Conservation (phyloP, 1,140 invertebrate genomes). For the Drosophila willistoni region DNA sequence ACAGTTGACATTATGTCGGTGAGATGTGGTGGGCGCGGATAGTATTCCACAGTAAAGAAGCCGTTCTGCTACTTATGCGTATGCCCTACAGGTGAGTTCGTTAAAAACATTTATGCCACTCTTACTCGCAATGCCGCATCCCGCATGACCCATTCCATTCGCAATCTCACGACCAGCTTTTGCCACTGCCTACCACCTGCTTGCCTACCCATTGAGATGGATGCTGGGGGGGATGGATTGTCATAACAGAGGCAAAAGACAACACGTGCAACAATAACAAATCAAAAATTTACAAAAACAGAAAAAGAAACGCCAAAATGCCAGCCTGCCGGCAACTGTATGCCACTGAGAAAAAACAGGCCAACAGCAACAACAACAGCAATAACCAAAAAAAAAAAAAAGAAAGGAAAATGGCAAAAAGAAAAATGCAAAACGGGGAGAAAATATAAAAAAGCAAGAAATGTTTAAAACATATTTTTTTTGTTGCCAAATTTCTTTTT, state of each 20-base stretch:
- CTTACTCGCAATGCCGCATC: constrained; percentile 7
- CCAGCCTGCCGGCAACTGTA: constrained; percentile 1
- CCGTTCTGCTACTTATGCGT: constrained; percentile 56
- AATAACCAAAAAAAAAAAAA: constrained; percentile 1
- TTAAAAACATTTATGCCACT: constrained; percentile 60
- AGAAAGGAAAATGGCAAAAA: constrained; percentile 16
- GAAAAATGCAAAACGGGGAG: constrained; percentile 64
- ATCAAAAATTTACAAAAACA: constrained; percentile 80
- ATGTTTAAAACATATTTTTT: constrained; percentile 81
- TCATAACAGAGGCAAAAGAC: constrained; percentile 78
- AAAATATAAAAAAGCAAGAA: constrained; percentile 38
- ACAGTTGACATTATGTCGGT: constrained; percentile 29
- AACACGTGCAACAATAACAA: constrained; percentile 82
- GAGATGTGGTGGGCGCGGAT: not conserved
- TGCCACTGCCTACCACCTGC: not conserved
- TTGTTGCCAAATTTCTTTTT: constrained; percentile 45
- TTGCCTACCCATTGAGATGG: constrained; percentile 9
- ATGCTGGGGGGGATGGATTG: constrained; percentile 70
- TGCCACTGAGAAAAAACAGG: constrained; percentile 7
- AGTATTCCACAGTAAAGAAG: constrained; percentile 20
- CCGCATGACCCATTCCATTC: not conserved
- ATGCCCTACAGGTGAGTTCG: constrained; percentile 63
- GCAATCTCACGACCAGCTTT: constrained; percentile 1
- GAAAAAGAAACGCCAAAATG: constrained; percentile 28
- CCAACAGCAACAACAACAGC: not conserved